Evolutionary conservation across 2,888 invertebrate genomes (phyloP), one percentile per base, ranked within the genome.

Genomic region (Chloroclysta siterata): DNA sequence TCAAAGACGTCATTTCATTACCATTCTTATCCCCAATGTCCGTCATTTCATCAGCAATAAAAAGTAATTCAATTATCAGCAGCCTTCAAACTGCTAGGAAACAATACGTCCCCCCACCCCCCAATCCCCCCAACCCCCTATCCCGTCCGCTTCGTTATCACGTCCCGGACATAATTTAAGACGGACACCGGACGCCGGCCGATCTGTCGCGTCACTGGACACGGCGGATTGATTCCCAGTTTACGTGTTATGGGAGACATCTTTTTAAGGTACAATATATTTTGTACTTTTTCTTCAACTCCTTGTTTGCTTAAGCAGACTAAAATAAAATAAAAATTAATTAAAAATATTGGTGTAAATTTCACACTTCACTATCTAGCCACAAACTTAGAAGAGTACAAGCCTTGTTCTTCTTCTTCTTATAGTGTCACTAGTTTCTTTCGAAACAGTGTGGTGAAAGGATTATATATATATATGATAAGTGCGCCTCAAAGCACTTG

Each of bases 101-200:
- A 83, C 81, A 81, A 80, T 80, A 75, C 72, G 72, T 42, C 66
- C 73, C 74, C 87, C 82, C 83, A 67, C 72, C 70, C n/a, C n/a
- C n/a, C n/a, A n/a, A n/a, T 66, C 77, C 69, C 63, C 66, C 65
- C 59, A 69, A 58, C 53, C 59, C 54, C 39, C 66, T 66, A 72
- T 70, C 46, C 11, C 46, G 60, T 58, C 66, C 59, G 51, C 66
- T 80, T 86, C 87, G 89, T 88, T 89, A 90, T 89, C 91, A 91
- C 91, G 90, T 89, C 80, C 87, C 82, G 86, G 84, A 90, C 89
- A 90, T 91, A 89, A 90, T 90, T 91, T 90, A 90, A 89, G 89
- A 85, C 83, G 82, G 84, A 75, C 69, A 70, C 70, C 71, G 70
- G 76, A 70, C 73, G 66, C 52, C 50, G 73, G 70, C 67, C 68